phyloP scores from a whole-genome alignment of 2,888 invertebrate genomes.

The Cylindroiulus punctatus region DNA sequence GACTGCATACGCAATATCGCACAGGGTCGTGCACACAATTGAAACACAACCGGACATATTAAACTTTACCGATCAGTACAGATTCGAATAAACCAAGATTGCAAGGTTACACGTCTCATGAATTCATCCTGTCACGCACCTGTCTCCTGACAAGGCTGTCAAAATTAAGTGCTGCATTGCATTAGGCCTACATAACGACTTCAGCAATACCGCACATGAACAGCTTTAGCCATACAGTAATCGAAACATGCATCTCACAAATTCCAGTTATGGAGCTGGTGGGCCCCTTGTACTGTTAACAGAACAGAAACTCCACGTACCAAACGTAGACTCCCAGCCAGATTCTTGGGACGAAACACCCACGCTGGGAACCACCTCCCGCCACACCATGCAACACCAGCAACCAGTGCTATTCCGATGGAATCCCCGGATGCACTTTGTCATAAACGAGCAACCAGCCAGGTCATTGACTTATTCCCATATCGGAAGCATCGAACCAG shows the following conservation, averaged over 20 bases:
- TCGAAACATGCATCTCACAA: no score
- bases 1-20: background rate
- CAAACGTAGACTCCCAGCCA: no score
- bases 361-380: background rate
- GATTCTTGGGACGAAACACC: no score
- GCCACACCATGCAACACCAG: background rate
- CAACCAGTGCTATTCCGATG: background rate
- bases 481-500: background rate
- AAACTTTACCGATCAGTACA: background rate
- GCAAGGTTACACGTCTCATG: background rate
- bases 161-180: background rate
- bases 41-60: background rate
- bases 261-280: no score
- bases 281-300: no score
- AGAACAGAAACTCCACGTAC: no score
- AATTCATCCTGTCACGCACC: background rate
- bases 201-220: background rate
- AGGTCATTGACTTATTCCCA: conserved; percentile 12
- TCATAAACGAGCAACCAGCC: background rate
- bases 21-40: background rate
- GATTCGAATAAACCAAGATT: background rate
- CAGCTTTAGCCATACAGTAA: no score
- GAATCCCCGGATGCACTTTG: background rate
- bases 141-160: background rate
- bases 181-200: background rate